phyloP scores from a whole-genome alignment of 1,140 invertebrate genomes.

The Aphis craccivora region DNA sequence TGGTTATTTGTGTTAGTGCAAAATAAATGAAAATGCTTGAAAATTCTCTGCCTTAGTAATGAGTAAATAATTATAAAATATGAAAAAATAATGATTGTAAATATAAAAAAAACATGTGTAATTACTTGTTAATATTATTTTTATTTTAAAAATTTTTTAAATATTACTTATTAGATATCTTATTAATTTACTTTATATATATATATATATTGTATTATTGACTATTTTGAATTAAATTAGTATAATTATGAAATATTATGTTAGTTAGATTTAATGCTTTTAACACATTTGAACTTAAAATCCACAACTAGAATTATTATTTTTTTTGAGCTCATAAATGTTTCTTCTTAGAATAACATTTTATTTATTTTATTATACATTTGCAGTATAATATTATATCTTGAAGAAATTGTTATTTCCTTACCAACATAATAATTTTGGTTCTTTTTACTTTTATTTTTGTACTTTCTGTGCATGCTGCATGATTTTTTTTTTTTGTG shows the following conservation, averaged over 20 bases:
- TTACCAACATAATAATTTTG: background rate
- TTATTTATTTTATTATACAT: background rate
- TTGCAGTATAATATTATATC: background rate
- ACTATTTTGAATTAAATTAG: background rate
- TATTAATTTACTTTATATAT: background rate
- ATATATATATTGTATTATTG: background rate
- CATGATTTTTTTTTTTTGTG: slow-evolving; percentile 40
- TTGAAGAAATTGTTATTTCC: background rate
- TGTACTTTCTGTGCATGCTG: slow-evolving; percentile 50
- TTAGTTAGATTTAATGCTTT: background rate
- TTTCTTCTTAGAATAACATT: background rate
- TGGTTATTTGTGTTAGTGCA: too few relatives aligned
- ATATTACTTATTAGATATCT: background rate
- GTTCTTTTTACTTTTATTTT: slow-evolving; percentile 11
- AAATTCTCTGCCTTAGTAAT: too few relatives aligned
- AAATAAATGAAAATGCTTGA: too few relatives aligned
- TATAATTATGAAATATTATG: background rate
- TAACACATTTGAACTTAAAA: background rate
- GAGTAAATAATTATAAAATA: background rate
- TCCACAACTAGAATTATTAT: background rate
- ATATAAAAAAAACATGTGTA: background rate
- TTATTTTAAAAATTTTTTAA: background rate
- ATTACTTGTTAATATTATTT: background rate
- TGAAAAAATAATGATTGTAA: background rate
- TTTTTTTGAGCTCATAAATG: background rate